A percentile compares a stretch with the other conserved stretches of the same genome.
Conservation (phyloP, 2,113 vertebrate genomes). For the Rhagologus leucostigma region DNA sequence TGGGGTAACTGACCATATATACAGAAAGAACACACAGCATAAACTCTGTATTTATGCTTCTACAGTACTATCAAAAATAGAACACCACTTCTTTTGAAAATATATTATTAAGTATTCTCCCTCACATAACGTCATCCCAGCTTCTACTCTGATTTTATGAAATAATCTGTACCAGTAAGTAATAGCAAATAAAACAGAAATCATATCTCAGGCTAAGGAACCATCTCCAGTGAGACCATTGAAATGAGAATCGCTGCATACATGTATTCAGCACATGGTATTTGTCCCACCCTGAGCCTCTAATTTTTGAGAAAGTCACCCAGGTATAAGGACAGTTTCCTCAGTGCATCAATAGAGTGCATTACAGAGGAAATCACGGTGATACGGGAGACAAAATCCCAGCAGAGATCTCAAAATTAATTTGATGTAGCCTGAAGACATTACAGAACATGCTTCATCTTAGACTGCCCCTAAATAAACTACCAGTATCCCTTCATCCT, state of each 20-base stretch:
- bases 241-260: neutral
- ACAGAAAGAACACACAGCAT: neutral
- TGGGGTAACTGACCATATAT: neutral
- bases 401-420: neutral
- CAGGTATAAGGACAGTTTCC: neutral
- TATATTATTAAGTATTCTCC: neutral
- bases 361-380: neutral
- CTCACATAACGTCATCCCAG: neutral
- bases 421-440: neutral
- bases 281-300: neutral
- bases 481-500: neutral
- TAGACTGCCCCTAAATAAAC: neutral
- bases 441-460: neutral
- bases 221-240: neutral
- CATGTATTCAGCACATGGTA: neutral
- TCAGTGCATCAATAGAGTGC: neutral
- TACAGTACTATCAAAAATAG: neutral
- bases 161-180: neutral
- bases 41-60: neutral
- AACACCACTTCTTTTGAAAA: neutral
- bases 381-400: neutral
- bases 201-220: neutral
- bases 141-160: neutral
- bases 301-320: neutral
- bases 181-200: neutral